Conservation (phyloP, 2,888 invertebrate species). For the Kryphioiulus occultus region DNA sequence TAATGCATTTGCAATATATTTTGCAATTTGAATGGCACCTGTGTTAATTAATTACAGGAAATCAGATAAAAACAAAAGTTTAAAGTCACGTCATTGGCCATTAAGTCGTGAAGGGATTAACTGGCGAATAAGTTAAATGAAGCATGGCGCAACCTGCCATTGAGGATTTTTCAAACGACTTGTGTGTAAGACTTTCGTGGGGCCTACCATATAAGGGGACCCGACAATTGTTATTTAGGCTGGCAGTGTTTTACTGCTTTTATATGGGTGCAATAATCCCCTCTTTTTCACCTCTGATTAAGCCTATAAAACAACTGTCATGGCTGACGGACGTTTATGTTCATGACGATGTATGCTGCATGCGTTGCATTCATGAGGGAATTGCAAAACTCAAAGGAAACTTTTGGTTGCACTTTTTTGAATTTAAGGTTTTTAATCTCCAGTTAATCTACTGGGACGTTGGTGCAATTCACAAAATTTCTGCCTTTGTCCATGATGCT, state of each 20-base stretch:
- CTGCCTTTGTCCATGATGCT: too few species aligned
- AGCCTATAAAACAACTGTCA: slow-evolving; percentile 35
- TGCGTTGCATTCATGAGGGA: neutral
- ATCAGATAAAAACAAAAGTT: too few species aligned
- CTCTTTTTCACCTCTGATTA: slow-evolving; percentile 35
- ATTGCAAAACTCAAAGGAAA: too few species aligned
- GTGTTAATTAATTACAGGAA: too few species aligned
- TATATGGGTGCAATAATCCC: slow-evolving; percentile 35
- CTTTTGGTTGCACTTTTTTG: too few species aligned
- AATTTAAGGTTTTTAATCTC: too few species aligned
- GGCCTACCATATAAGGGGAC: neutral
- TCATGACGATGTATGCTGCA: neutral
- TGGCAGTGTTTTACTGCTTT: neutral
- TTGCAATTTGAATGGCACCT: too few species aligned
- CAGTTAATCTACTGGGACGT: too few species aligned
- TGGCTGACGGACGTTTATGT: slow-evolving; percentile 1
- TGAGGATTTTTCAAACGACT: neutral
- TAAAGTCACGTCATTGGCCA: neutral
- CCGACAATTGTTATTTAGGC: slow-evolving; percentile 9
- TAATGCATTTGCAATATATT: too few species aligned
- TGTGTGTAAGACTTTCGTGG: too few species aligned
- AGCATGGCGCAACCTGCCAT: neutral
- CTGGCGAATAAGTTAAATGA: neutral
- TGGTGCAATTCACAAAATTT: too few species aligned
- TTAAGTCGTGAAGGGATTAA: neutral